These are phyloP conservation scores for Muraenolepis orangiensis DNA, from an alignment of 2,797 vertebrate species.

Conservation along the genomic window DNA sequence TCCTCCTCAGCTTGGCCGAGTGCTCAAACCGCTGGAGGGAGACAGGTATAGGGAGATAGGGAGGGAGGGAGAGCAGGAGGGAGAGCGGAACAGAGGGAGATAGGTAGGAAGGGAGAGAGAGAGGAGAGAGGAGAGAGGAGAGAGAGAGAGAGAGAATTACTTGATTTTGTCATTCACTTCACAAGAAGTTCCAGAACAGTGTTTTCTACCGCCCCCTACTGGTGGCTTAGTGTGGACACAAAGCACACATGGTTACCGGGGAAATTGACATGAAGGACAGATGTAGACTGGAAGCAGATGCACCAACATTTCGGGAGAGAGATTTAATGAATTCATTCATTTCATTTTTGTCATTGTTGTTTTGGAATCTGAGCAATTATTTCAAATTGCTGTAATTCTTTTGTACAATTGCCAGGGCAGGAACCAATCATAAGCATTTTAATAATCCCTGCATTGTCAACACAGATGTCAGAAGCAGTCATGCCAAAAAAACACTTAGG, in stretches of 20 bases:
- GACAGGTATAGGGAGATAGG: conserved; percentile 14
- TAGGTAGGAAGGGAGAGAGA: conserved; percentile 14
- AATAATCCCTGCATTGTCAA: too few species aligned
- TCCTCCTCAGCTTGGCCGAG: conserved; percentile 95
- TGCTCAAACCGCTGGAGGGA: conserved; percentile 92
- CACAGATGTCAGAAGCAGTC: too few species aligned
- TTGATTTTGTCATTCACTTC: not conserved
- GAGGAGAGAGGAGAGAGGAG: not conserved
- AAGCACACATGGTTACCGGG: too few species aligned
- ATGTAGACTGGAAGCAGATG: too few species aligned
- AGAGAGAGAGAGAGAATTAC: not conserved
- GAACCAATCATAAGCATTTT: too few species aligned
- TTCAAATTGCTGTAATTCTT: too few species aligned
- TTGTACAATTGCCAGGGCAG: too few species aligned
- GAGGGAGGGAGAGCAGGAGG: conserved; percentile 2
- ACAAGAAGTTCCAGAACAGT: not conserved
- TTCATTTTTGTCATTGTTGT: not conserved
- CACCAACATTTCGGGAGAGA: too few species aligned
- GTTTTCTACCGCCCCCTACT: not conserved
- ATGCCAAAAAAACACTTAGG: too few species aligned
- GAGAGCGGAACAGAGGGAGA: conserved; percentile 1
- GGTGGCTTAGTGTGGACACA: too few species aligned
- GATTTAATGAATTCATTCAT: not conserved
- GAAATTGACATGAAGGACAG: too few species aligned
- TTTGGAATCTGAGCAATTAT: not conserved